Conservation (phyloP, 2,113 vertebrate genomes). For the Canis aureus region DNA sequence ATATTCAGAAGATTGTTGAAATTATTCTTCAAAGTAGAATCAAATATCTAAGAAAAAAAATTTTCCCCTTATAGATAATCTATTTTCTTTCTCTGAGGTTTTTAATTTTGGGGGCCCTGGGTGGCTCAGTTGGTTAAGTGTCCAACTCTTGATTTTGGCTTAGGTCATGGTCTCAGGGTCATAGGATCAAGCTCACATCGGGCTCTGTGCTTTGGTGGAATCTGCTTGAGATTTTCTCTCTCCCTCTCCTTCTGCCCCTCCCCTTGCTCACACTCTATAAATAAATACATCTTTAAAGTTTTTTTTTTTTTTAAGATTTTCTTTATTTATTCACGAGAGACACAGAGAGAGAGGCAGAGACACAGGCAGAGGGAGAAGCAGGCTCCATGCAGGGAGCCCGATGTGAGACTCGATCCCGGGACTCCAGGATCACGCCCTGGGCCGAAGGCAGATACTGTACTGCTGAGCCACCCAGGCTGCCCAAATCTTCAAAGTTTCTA, state of each 20-base stretch:
- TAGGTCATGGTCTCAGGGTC: neutral
- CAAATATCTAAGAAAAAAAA: neutral
- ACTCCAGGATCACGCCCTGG: too few relatives aligned
- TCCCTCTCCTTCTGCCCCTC: neutral
- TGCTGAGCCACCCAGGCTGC: too few relatives aligned
- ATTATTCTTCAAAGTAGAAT: neutral
- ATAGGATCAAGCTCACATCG: neutral
- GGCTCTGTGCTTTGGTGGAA: neutral
- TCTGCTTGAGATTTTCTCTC: neutral
- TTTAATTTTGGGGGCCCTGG: neutral
- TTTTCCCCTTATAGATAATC: neutral
- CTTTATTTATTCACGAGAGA: too few relatives aligned
- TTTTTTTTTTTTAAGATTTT: too few relatives aligned
- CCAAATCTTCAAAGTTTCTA: neutral
- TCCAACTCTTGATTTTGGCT: neutral
- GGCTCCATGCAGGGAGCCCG: too few relatives aligned
- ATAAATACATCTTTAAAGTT: too few relatives aligned
- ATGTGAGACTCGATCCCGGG: too few relatives aligned
- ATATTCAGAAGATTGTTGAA: neutral
- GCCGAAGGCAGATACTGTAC: too few relatives aligned
- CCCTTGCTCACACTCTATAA: neutral
- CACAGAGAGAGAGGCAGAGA: too few relatives aligned
- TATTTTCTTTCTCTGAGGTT: neutral
- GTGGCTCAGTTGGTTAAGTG: neutral
- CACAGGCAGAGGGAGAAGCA: too few relatives aligned